A percentile compares a stretch with the other conserved stretches of the same genome.
phyloP scores from a whole-genome alignment of 2,113 vertebrate genomes.

The Potamarius usumacintae region DNA sequence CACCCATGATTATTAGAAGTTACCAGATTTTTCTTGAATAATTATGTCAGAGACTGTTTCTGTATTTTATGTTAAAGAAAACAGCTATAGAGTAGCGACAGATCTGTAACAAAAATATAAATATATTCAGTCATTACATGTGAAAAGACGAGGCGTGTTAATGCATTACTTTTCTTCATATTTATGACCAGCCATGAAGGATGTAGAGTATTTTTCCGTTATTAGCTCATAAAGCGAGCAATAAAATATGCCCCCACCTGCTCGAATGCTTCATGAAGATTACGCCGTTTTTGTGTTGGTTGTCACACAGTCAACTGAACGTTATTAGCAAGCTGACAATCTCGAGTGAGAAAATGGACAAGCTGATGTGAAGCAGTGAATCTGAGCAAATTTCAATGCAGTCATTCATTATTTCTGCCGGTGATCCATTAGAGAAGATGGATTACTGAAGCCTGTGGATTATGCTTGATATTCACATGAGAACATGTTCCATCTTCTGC shows the following conservation, averaged over 20 bases:
- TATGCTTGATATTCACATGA: neutral
- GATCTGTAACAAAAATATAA: neutral
- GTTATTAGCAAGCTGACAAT: slow-evolving; percentile 31
- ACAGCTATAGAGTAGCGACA: neutral
- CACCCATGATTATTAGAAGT: neutral
- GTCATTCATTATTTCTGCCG: slow-evolving; percentile 11
- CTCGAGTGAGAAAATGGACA: slow-evolving; percentile 4
- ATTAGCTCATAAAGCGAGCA: neutral
- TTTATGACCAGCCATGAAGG: neutral
- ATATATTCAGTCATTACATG: neutral
- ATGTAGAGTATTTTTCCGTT: neutral
- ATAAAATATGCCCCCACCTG: neutral
- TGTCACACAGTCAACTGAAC: neutral
- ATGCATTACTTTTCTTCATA: neutral
- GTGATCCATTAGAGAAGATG: neutral
- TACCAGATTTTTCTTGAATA: neutral
- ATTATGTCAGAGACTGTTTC: neutral
- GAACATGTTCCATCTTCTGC: neutral
- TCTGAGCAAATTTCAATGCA: neutral
- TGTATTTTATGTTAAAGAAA: neutral
- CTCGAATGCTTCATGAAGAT: neutral
- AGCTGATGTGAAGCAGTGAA: neutral
- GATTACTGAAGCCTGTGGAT: neutral
- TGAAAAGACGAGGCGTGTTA: neutral
- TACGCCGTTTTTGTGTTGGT: neutral